Evolutionary conservation across 2,888 invertebrate species (phyloP), one percentile per base, ranked within the genome.

Genomic region (Sinohyriopsis cumingii): DNA sequence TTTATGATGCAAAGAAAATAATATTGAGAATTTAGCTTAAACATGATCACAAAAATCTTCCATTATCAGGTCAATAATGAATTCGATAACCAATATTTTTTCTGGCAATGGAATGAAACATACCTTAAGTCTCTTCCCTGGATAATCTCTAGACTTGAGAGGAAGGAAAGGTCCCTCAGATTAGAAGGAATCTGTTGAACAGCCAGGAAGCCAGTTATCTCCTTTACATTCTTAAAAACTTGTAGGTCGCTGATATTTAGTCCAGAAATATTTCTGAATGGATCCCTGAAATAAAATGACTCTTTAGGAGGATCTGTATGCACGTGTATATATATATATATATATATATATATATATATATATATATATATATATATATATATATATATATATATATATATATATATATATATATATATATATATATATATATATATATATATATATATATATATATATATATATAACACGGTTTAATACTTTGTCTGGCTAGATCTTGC

Each of bases 191-290:
- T 93, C 0, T 95, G 97, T 90, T 98, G 97, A 66, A 98, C 95
- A 85, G 96, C 95, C 59, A 98, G 91, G 87, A 93, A 97, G 0
- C 97, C 98, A 0, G 97, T 97, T 68, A 98, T 95, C 91, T 98
- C 97, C 71, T 94, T 95, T 1, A 98, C 93, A 0, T 96, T 96
- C 79, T 95, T 95, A 89, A 98, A 96, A 0, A 96, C 95, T 88
- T 96, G 95, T 68, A 98, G 90, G 1, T 93, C 93, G 9, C 83
- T 94, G 94, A 0, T 96, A 96, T 73, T 71, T 19, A 87, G 60
- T 0, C 80, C 79, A 5, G 74, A 67, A 20, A 79, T 79, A 12
- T 80, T 75, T 15, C 60, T 59, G 61, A 82, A 78, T 9, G 63
- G 25, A 67, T 86, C 86, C 19, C 86, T 87, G 73, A 53, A 76